Evolutionary conservation across 2,888 invertebrate species (phyloP).

Genomic region (Chrysolina americana): DNA sequence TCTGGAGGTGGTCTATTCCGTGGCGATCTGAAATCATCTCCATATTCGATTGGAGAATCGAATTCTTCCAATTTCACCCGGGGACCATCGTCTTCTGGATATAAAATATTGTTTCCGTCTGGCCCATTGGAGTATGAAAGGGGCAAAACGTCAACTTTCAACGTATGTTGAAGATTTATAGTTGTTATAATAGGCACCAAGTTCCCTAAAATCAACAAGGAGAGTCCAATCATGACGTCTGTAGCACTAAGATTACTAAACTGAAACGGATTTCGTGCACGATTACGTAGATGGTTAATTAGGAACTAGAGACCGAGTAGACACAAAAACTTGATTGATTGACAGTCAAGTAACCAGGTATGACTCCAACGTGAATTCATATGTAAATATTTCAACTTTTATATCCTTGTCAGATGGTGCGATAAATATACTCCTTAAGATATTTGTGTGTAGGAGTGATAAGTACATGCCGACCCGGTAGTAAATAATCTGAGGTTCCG

Average conservation of each 20-base stretch:
- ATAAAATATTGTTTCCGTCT: constrained; percentile 30
- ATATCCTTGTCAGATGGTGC: constrained; percentile 1
- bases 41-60: background rate
- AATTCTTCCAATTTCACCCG: background rate
- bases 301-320: background rate
- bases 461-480: too few species aligned
- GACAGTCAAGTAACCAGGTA: background rate
- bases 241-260: background rate
- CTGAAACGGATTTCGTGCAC: background rate
- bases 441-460: too few species aligned
- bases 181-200: constrained; percentile 67
- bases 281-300: background rate
- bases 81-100: background rate
- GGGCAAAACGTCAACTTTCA: constrained; percentile 65
- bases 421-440: too few species aligned
- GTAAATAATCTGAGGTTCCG: too few species aligned
- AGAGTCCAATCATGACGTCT: constrained; percentile 2
- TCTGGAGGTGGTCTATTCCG: background rate
- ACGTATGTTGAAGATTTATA: constrained; percentile 71
- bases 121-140: constrained; percentile 36
- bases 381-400: background rate
- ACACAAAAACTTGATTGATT: constrained; percentile 16
- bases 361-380: background rate
- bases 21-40: background rate
- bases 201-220: constrained; percentile 50